Conservation (phyloP, 2,888 invertebrate genomes). For the Epinotia ramella region DNA sequence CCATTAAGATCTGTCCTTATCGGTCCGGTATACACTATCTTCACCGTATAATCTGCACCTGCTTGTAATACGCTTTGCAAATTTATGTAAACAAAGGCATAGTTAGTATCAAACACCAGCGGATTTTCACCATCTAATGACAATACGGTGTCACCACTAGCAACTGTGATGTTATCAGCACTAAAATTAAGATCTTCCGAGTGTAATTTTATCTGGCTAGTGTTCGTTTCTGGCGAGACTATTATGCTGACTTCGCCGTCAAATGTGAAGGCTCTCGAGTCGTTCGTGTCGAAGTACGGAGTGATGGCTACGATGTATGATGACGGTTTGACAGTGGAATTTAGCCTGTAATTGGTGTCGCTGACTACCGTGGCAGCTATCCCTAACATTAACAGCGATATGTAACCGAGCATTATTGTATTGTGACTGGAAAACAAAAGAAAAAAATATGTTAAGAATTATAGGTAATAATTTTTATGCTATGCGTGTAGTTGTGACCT, state of each 20-base stretch:
- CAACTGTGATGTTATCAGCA: conserved; percentile 59
- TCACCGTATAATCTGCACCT: conserved; percentile 73
- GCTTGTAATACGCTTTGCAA: conserved; percentile 66
- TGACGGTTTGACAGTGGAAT: conserved; percentile 76
- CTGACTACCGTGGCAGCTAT: conserved; percentile 54
- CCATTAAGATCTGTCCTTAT: conserved; percentile 85
- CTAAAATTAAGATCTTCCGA: conserved; percentile 68
- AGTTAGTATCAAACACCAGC: conserved; percentile 65
- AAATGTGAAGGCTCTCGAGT: conserved; percentile 74
- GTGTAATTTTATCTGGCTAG: conserved; percentile 74
- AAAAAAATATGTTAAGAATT: conserved; percentile 11
- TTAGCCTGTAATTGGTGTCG: conserved; percentile 72
- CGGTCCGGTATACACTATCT: conserved; percentile 82
- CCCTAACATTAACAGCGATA: conserved; percentile 56
- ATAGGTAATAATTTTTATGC: background rate
- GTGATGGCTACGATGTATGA: conserved; percentile 82
- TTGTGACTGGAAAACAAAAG: conserved; percentile 63
- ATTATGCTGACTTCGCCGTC: conserved; percentile 77
- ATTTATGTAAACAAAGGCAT: conserved; percentile 80
- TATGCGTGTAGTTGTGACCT: no score
- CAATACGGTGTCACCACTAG: conserved; percentile 54
- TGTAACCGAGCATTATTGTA: conserved; percentile 54
- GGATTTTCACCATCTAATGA: conserved; percentile 57
- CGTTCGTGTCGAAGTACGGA: conserved; percentile 79
- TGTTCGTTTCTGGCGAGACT: conserved; percentile 59